Evolutionary conservation across 2,113 vertebrate species (phyloP), one percentile per base, ranked within the genome.

Genomic region (Fregata magnificens): DNA sequence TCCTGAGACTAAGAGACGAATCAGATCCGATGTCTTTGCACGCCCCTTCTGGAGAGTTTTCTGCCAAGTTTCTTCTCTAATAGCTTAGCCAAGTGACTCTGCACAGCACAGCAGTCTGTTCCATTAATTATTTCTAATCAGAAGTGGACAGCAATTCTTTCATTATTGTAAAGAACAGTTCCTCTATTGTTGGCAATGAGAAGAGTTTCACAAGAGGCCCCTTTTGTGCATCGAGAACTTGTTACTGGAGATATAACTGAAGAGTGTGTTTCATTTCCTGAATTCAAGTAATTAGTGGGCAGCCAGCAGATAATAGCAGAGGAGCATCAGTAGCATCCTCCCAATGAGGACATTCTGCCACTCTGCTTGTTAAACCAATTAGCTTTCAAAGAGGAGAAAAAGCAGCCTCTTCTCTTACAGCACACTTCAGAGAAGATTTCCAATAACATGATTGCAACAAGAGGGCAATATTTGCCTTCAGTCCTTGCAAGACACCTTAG

Each of bases 81-180:
- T 20, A 78, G 47, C 61, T 93, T 73, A 67, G 56, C 59, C 71
- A 62, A 88, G 69, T 17, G 66, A 90, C 82, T 80, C 62, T 31
- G n/a, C n/a, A 58, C 16, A 91, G 62, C 44, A 77, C 36, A 93
- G 52, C 31, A 77, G 31, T 15, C 34, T 93, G 69, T 45, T 69
- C 67, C 65, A 52, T 89, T 84, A 94, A 86, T 95, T 86, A 81
- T 53, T 70, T 84, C 88, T 91, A 81, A 74, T 67, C 83, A 84
- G 50, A 90, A 90, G 45, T 1, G 31, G 59, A 56, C 25, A 82
- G 36, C 47, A 69, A 71, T 83, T 53, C 45, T 90, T 80, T 69
- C 63, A 36, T 65, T 88, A 45, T 25, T 10, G 3, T 50, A 36
- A 55, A 77, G 63, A 88, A 59, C 38, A 82, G 52, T 67, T 83